Percentiles rank a stretch among this genome's conserved stretches.
Conservation (phyloP, 1,140 invertebrate species). For the Nasonia longicornis region DNA sequence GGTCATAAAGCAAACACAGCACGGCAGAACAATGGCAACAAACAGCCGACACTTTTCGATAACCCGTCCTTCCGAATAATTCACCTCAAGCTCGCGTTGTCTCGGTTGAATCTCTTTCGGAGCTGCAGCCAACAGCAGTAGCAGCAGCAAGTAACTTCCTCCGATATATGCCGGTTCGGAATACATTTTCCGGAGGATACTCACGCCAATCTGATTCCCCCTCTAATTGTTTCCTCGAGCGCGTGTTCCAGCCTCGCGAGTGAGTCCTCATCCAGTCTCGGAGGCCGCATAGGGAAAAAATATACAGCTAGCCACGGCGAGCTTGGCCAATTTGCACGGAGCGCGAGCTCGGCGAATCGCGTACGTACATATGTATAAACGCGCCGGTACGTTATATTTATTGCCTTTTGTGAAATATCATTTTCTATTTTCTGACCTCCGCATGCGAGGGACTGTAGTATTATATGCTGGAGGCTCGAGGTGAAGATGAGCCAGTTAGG, state of each 20-base stretch:
- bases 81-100: neutral
- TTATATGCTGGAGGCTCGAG: neutral
- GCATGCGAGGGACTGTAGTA: neutral
- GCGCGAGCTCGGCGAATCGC: neutral
- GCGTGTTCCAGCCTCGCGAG: neutral
- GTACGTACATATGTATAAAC: neutral
- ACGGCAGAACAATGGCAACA: slow-evolving; percentile 2
- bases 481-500: neutral
- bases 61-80: slow-evolving; percentile 8
- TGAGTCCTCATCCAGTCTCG: slow-evolving; percentile 8
- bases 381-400: neutral
- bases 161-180: slow-evolving; percentile 14
- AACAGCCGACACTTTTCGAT: slow-evolving; percentile 15
- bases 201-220: slow-evolving; percentile 40
- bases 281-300: neutral
- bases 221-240: slow-evolving; percentile 45
- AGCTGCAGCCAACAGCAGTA: neutral
- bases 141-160: neutral
- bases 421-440: neutral
- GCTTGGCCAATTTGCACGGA: slow-evolving; percentile 8
- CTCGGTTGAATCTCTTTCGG: neutral
- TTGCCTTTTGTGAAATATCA: slow-evolving; percentile 12
- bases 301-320: neutral
- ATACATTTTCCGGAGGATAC: slow-evolving; percentile 44
- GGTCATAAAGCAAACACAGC: neutral